Percentiles rank a stretch among this genome's conserved stretches.
Evolutionary conservation across 2,113 vertebrate genomes (phyloP).

Genomic region (Maccullochella peelii): DNA sequence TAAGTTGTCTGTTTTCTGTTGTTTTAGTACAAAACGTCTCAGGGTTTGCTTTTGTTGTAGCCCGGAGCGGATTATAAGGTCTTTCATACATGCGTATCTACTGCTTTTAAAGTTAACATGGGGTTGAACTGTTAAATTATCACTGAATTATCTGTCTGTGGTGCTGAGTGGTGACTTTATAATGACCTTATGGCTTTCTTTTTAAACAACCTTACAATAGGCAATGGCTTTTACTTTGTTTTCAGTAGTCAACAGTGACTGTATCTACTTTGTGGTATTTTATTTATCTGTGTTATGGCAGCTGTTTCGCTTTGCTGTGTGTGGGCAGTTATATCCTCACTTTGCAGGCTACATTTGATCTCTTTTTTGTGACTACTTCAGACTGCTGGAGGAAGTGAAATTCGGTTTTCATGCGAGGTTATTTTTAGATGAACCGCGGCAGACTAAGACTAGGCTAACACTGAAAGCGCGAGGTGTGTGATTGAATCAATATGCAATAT

Average conservation of each 20-base stretch:
- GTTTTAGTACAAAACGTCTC: slow-evolving; percentile 34
- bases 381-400: background rate
- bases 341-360: background rate
- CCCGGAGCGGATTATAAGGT: background rate
- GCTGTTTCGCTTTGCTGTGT: background rate
- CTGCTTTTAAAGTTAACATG: slow-evolving; percentile 17
- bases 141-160: background rate
- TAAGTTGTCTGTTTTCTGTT: slow-evolving; percentile 60
- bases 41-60: slow-evolving; percentile 22
- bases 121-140: background rate
- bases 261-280: background rate
- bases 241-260: background rate
- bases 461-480: slow-evolving; percentile 27
- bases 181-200: background rate
- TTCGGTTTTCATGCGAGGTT: background rate
- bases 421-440: slow-evolving; percentile 21
- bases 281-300: background rate
- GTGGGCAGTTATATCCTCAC: background rate
- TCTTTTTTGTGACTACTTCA: background rate
- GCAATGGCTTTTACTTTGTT: background rate
- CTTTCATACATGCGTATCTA: background rate
- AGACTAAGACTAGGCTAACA: too few relatives aligned
- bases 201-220: background rate
- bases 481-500: slow-evolving; percentile 39
- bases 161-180: slow-evolving; percentile 2